These are phyloP conservation scores for Drosophila eugracilis DNA, from an alignment of 1,140 invertebrate genomes.

Conservation along the genomic window DNA sequence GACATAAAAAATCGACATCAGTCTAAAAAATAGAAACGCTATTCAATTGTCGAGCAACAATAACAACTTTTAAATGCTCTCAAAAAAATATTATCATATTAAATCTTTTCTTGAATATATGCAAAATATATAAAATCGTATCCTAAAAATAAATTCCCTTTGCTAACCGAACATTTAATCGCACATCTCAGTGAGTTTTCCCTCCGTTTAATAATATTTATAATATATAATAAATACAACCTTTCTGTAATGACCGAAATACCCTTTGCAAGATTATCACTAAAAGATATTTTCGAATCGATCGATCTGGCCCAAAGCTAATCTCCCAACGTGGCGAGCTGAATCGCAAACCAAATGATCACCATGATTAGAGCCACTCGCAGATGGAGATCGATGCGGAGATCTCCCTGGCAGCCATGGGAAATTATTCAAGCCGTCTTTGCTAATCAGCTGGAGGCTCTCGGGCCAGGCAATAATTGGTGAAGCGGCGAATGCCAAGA, in stretches of 20 bases:
- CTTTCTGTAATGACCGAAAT: not conserved
- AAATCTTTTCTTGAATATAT: too few species aligned
- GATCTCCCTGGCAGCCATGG: conserved; percentile 18
- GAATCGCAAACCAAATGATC: conserved; percentile 38
- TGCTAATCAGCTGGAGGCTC: conserved; percentile 44
- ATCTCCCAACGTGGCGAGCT: conserved; percentile 33
- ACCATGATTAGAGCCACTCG: conserved; percentile 49
- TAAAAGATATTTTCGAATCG: conserved; percentile 3
- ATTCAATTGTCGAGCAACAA: too few species aligned
- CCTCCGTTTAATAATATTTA: too few species aligned
- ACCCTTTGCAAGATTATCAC: not conserved
- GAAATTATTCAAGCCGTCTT: conserved; percentile 51
- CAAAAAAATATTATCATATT: too few species aligned
- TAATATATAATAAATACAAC: not conserved
- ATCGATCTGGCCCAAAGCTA: conserved; percentile 33
- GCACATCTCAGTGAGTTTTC: too few species aligned
- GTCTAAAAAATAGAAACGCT: too few species aligned
- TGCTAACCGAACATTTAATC: too few species aligned
- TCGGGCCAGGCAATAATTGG: conserved; percentile 32
- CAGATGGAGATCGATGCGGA: conserved; percentile 7
- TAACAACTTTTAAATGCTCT: not conserved
- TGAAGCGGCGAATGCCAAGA: conserved; percentile 43
- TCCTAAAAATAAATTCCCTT: too few species aligned
- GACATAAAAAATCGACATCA: conserved; percentile 63
- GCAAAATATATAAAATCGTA: too few species aligned